A percentile compares a stretch with the other conserved stretches of the same genome.
Conservation (phyloP, 2,888 invertebrate genomes). For the Tineola bisselliella region DNA sequence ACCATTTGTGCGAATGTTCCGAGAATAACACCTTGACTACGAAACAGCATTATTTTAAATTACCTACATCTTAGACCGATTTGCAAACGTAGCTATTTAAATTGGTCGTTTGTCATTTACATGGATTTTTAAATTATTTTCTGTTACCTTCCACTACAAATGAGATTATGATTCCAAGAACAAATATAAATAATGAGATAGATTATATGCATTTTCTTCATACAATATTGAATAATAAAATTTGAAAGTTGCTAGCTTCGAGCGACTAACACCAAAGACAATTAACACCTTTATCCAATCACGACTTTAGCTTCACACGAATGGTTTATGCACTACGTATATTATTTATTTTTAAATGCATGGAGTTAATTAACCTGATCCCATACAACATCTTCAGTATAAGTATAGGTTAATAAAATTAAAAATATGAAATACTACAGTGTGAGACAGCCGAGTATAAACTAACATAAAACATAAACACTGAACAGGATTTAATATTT, state of each 20-base stretch:
- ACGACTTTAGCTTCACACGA: no score
- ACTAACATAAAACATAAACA: no score
- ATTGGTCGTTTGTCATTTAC: neutral
- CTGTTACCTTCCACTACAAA: neutral
- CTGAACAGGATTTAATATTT: neutral
- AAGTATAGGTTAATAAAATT: no score
- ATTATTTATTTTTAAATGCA: no score
- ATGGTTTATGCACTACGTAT: no score
- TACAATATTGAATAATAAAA: neutral
- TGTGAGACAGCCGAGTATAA: no score
- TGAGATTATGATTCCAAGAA: neutral
- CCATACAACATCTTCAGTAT: no score
- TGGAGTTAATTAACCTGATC: no score
- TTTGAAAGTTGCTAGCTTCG: neutral
- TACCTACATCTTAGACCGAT: neutral
- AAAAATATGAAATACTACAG: no score
- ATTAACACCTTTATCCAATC: neutral
- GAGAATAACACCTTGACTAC: constrained; percentile 14
- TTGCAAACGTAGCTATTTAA: neutral
- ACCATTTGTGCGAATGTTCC: constrained; percentile 53
- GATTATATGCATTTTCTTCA: neutral
- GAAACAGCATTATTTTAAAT: neutral
- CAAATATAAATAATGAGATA: neutral
- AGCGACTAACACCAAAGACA: neutral
- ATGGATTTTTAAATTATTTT: neutral